These are phyloP conservation scores for Phrixothrix hirtus DNA, from an alignment of 2,888 invertebrate genomes.

Conservation along the genomic window DNA sequence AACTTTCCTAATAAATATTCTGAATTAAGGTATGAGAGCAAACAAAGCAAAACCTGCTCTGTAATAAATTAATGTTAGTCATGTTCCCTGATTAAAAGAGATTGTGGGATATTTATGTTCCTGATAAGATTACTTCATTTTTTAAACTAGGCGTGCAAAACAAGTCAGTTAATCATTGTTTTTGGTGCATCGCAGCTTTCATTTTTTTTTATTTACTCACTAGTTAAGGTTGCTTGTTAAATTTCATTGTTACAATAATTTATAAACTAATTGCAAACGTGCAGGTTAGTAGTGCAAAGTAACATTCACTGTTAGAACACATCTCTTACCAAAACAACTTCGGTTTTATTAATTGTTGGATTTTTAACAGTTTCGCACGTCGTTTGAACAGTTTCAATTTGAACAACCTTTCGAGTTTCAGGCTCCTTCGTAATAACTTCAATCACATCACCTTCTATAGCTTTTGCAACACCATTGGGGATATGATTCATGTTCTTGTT, in stretches of 20 bases:
- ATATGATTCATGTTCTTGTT: slow-evolving; percentile 11
- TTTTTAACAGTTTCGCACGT: slow-evolving; percentile 40
- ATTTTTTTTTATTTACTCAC: not conserved
- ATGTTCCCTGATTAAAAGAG: not conserved
- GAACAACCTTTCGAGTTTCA: slow-evolving; percentile 39
- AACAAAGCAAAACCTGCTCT: not conserved
- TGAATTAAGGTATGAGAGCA: too few species aligned
- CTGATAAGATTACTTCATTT: not conserved
- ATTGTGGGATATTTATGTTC: not conserved
- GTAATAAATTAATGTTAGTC: not conserved
- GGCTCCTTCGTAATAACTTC: slow-evolving; percentile 7
- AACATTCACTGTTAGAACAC: too few species aligned
- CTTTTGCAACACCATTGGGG: slow-evolving; percentile 21
- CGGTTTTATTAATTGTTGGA: slow-evolving; percentile 40
- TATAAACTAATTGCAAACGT: not conserved
- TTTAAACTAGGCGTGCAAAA: not conserved
- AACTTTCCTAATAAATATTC: too few species aligned
- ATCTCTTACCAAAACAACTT: slow-evolving; percentile 50
- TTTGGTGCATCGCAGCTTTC: not conserved
- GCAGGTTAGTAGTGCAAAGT: too few species aligned
- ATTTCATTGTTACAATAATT: too few species aligned
- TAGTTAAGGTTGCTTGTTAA: too few species aligned
- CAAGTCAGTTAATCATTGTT: not conserved
- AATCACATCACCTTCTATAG: slow-evolving; percentile 7
- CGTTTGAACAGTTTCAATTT: slow-evolving; percentile 51